Evolutionary conservation across 2,113 vertebrate species (phyloP), one percentile per base, ranked within the genome.

Genomic region (Cololabis saira): DNA sequence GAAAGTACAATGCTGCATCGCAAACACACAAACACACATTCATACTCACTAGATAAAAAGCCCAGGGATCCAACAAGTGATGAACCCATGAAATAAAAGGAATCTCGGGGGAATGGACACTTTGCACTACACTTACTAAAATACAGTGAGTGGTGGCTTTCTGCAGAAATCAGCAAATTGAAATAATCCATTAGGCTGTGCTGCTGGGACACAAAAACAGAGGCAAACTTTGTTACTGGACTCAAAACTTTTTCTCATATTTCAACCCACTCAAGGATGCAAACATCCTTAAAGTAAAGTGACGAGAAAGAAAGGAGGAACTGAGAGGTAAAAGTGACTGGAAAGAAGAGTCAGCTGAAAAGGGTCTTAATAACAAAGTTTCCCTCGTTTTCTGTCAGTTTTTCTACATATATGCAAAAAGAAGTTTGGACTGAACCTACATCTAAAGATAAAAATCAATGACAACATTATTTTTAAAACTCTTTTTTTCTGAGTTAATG

Each of bases 131-230:
- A 59, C 37, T 44, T 40, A 48, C 41, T 16, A 18, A 58, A 40
- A 69, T 14, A 66, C 10, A 12, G 21, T 54, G 37, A 44, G 21
- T 60, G 22, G 37, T 41, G 48, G 57, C 61, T 80, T 84, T 74
- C 64, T 82, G 70, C 82, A 71, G 57, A 64, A 82, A 87, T 90
- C 89, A 88, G 89, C 87, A 85, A 56, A 75, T 84, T 84, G 62
- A 80, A 79, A 64, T 59, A 76, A 62, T 81, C 89, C 89, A 90
- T 91, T 91, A 91, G 80, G 53, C 43, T 22, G 51, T 44, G 70
- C 67, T 84, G 77, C 47, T 37, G 30, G 64, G 37, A 49, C 54
- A 64, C 47, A 74, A 48, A 48, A 41, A 61, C 52, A 52, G 58
- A 60, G 47, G 49, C 63, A 67, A 84, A 84, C 83, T 69, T 58